Base-by-base conservation (phyloP, 1,140 invertebrate species). In the Archivesica marissinica region DNA sequence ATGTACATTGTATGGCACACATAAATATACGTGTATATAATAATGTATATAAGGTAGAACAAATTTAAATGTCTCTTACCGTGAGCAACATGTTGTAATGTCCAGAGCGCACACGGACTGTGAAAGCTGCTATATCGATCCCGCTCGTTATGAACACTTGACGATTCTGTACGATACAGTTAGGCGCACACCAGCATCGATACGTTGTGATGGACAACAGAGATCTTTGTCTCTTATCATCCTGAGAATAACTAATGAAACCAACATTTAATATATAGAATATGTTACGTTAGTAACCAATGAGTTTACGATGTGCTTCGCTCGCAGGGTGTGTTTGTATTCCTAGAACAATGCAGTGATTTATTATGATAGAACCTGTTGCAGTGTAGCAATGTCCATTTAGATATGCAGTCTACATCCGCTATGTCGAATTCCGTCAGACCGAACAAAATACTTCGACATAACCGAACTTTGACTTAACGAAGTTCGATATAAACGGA, bases 261-360 rank as follows among this genome's bases (percentile, higher is more conserved):
- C 38, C 30, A 64, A 35, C 59, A 64, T 64, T 35, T 64, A 64
- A 64, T 64, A 64, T 64, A 64, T 64, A 64, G 28, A 64, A 64
- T 35, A 64, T 33, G 38, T 64, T n/a, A n/a, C n/a, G n/a, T n/a
- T n/a, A n/a, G n/a, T 64, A 64, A 35, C 59, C 59, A 64, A 35
- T 64, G 59, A 64, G 15, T 64, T 33, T n/a, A 52, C n/a, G n/a
- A n/a, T n/a, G n/a, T n/a, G n/a, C n/a, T 52, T 52, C 50, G 50
- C 4, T 52, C 50, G 4, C 50, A 7, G 25, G 50, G 50, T 52
- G 17, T 20, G 50, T 20, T 52, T 15, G 4, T 20, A 52, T 52
- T 52, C 17, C n/a, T n/a, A n/a, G n/a, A n/a, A n/a, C n/a, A n/a
- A n/a, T n/a, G n/a, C n/a, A n/a, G n/a, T n/a, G n/a, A n/a, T n/a